These are phyloP conservation scores for Ryuthela nishihirai DNA, from an alignment of 2,888 invertebrate genomes.

Conservation along the genomic window DNA sequence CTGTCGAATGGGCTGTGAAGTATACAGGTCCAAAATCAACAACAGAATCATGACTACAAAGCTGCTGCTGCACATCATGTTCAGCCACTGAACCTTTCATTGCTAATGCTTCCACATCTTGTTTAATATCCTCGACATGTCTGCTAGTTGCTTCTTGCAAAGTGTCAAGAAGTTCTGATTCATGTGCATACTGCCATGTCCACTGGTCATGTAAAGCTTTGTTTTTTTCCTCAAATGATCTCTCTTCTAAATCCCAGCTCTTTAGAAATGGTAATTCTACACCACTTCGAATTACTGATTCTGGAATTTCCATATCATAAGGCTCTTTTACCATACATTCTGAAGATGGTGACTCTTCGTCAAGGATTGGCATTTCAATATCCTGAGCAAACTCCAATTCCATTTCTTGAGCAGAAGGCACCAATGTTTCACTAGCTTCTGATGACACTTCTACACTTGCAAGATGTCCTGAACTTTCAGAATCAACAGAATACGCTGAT, in stretches of 20 bases:
- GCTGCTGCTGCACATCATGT: background rate
- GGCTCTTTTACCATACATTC: constrained; percentile 39
- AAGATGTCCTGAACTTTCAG: constrained; percentile 81
- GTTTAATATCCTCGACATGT: background rate
- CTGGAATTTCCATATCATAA: constrained; percentile 49
- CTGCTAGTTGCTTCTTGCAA: constrained; percentile 14
- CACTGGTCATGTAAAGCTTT: constrained; percentile 24
- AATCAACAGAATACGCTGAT: constrained; percentile 84
- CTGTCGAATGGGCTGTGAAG: too few relatives aligned
- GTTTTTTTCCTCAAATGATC: constrained; percentile 30
- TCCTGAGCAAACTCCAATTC: constrained; percentile 59
- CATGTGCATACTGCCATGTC: constrained; percentile 24
- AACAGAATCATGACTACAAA: background rate
- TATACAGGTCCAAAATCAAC: background rate
- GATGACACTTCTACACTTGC: constrained; percentile 81
- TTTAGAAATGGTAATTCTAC: constrained; percentile 38
- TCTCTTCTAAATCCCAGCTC: constrained; percentile 35
- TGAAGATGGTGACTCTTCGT: constrained; percentile 50
- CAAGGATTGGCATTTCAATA: constrained; percentile 55
- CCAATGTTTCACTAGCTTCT: constrained; percentile 86
- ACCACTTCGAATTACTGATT: constrained; percentile 43
- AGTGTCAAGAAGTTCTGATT: constrained; percentile 20
- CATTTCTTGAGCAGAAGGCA: constrained; percentile 81
- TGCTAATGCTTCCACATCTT: background rate
- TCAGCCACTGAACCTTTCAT: too few relatives aligned